These are phyloP conservation scores for Trichoplusia ni DNA, from an alignment of 1,140 invertebrate species.

Conservation along the genomic window DNA sequence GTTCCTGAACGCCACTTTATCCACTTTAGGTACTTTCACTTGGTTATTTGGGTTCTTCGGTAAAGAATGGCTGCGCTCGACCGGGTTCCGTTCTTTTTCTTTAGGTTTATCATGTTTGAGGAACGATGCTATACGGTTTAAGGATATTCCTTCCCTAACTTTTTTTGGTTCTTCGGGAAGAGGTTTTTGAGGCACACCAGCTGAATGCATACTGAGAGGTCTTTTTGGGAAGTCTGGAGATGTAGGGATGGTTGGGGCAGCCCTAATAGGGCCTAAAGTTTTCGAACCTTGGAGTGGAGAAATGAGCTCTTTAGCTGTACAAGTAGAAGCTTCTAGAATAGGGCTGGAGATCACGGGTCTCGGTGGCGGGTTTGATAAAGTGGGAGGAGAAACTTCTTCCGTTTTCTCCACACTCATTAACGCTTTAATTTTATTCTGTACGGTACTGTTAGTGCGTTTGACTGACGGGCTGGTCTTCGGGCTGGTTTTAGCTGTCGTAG, in stretches of 20 bases:
- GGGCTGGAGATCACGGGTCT: slow-evolving; percentile 90
- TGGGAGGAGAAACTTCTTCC: slow-evolving; percentile 47
- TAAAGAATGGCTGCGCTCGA: slow-evolving; percentile 82
- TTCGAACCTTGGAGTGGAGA: slow-evolving; percentile 79
- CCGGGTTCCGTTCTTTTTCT: slow-evolving; percentile 81
- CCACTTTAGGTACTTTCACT: slow-evolving; percentile 83
- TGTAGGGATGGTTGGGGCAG: slow-evolving; percentile 81
- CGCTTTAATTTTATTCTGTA: slow-evolving; percentile 73
- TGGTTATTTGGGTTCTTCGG: slow-evolving; percentile 83
- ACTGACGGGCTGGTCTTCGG: slow-evolving; percentile 67
- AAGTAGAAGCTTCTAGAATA: slow-evolving; percentile 89
- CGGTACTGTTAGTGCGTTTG: slow-evolving; percentile 69
- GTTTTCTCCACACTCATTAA: slow-evolving; percentile 78
- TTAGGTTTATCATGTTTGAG: slow-evolving; percentile 84
- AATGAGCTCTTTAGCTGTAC: slow-evolving; percentile 87
- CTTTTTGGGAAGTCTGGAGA: slow-evolving; percentile 68
- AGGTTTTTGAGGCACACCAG: slow-evolving; percentile 67
- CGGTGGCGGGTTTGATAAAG: slow-evolving; percentile 72
- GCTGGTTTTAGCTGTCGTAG: slow-evolving; percentile 51
- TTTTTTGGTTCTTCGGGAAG: slow-evolving; percentile 79
- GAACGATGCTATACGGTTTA: slow-evolving; percentile 90
- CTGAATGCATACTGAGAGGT: slow-evolving; percentile 81
- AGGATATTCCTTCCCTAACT: slow-evolving; percentile 82
- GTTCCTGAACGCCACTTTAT: slow-evolving; percentile 87
- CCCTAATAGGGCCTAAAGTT: slow-evolving; percentile 80